phyloP scores from a whole-genome alignment of 2,888 invertebrate genomes.

The Poecilobothrus nobilitatus region DNA sequence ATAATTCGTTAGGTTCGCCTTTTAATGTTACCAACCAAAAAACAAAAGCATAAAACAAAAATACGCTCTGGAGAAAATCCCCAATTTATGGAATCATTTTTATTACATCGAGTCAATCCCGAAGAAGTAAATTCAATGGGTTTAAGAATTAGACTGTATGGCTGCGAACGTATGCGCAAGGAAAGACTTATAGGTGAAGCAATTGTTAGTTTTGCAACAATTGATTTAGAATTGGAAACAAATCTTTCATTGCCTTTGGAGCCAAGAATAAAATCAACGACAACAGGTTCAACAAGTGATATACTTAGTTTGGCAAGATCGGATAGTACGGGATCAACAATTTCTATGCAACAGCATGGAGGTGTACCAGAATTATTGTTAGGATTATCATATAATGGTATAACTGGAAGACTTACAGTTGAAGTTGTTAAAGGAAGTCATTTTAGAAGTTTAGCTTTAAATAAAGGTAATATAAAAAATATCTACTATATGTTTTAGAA shows the following conservation, averaged over 20 bases:
- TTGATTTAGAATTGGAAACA: constrained; percentile 83
- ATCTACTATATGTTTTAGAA: too few species aligned
- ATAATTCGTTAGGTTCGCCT: constrained; percentile 60
- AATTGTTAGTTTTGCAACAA: constrained; percentile 78
- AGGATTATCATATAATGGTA: constrained; percentile 86
- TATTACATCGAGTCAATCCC: constrained; percentile 83
- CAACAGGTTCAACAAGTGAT: constrained; percentile 52
- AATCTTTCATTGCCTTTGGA: constrained; percentile 83
- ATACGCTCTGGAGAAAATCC: constrained; percentile 85
- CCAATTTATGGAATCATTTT: constrained; percentile 84
- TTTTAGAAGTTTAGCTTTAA: constrained; percentile 65
- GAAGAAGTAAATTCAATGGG: constrained; percentile 93
- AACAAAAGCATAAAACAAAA: constrained; percentile 90
- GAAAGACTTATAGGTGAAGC: constrained; percentile 88
- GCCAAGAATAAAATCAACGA: constrained; percentile 53
- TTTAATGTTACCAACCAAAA: constrained; percentile 80
- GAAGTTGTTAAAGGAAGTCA: constrained; percentile 67
- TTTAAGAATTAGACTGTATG: constrained; percentile 79
- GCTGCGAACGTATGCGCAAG: constrained; percentile 85
- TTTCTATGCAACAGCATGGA: constrained; percentile 72
- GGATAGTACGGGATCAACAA: constrained; percentile 89
- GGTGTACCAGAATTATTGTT: constrained; percentile 84
- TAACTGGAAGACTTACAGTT: constrained; percentile 85
- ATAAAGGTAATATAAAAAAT: constrained; percentile 41
- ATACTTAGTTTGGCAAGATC: constrained; percentile 75